Conservation (phyloP, 2,888 invertebrate species). For the Apantesis nais region DNA sequence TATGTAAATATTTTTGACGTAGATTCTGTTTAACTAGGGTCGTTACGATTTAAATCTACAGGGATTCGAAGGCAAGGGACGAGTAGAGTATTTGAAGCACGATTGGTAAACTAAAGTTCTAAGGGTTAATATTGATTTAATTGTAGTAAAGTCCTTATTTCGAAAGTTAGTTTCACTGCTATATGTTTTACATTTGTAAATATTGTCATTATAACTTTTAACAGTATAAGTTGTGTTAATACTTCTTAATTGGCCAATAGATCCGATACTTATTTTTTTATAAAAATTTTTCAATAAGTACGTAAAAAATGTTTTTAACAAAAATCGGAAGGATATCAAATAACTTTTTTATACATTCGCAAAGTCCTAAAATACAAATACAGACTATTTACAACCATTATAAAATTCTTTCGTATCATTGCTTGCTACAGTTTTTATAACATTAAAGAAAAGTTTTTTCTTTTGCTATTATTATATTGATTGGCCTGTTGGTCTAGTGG, state of each 20-base stretch:
- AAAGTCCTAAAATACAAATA: too few relatives aligned
- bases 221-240: background rate
- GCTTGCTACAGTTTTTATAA: too few relatives aligned
- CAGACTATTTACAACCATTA: too few relatives aligned
- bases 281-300: background rate
- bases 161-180: background rate
- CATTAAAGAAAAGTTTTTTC: too few relatives aligned
- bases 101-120: background rate
- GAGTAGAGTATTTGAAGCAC: background rate
- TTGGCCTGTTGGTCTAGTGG: too few relatives aligned
- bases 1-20: background rate
- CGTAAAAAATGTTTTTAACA: too few relatives aligned
- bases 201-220: background rate
- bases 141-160: background rate
- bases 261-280: too few relatives aligned
- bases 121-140: slow-evolving; percentile 1
- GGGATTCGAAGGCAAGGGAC: background rate
- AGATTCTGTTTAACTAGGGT: background rate
- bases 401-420: too few relatives aligned
- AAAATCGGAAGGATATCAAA: too few relatives aligned
- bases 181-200: background rate
- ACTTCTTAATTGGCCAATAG: too few relatives aligned
- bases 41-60: background rate
- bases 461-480: too few relatives aligned
- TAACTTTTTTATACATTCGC: too few relatives aligned